phyloP scores from a whole-genome alignment of 1,140 invertebrate species.

The Physella acuta region DNA sequence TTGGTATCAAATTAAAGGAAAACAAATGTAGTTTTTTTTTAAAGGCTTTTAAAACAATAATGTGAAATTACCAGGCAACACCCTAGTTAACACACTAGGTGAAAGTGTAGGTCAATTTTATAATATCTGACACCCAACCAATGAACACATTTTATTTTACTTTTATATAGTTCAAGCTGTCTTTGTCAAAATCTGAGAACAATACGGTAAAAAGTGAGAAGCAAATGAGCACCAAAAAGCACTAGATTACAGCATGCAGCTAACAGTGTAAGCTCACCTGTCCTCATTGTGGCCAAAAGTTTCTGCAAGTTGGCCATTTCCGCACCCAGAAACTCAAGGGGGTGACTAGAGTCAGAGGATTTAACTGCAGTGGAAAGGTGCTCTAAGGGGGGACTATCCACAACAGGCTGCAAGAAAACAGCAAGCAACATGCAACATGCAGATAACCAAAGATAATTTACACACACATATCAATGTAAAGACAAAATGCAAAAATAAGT shows the following conservation, averaged over 20 bases:
- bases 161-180: neutral
- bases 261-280: constrained; percentile 19
- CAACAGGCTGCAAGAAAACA: constrained; percentile 25
- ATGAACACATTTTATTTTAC: neutral
- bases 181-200: no score
- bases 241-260: constrained; percentile 19
- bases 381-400: constrained; percentile 15
- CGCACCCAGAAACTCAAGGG: constrained; percentile 60
- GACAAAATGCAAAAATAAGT: no score
- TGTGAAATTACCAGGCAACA: no score
- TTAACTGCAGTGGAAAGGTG: neutral
- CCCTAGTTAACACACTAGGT: no score
- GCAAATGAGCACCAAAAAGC: neutral
- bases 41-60: no score
- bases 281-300: constrained; percentile 63
- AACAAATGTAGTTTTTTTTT: no score
- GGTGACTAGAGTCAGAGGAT: constrained; percentile 20
- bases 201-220: neutral
- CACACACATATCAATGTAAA: no score
- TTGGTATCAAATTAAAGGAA: no score
- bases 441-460: constrained; percentile 11
- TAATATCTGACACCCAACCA: no score
- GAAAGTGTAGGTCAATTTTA: no score
- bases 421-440: constrained; percentile 31
- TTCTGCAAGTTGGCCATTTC: constrained; percentile 66